Evolutionary conservation across 1,140 invertebrate genomes (phyloP).

Genomic region (Drosophila azteca): DNA sequence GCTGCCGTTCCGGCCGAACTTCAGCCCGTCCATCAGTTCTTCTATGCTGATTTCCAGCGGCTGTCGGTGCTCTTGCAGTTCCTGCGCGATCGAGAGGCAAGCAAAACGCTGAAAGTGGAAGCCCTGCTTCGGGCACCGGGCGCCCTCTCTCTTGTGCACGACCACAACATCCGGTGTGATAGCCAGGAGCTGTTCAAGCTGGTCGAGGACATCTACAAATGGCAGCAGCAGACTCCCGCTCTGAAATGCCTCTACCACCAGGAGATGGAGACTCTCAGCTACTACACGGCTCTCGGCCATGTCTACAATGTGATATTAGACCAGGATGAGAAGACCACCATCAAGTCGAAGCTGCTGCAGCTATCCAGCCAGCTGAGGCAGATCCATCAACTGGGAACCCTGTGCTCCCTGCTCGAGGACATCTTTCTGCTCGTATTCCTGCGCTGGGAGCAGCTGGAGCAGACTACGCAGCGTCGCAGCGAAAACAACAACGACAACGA

Average conservation of each 20-base stretch:
- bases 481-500: conserved; percentile 37
- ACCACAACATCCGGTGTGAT: conserved; percentile 57
- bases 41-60: conserved; percentile 74
- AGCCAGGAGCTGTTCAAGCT: conserved; percentile 47
- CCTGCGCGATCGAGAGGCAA: conserved; percentile 41
- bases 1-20: conserved; percentile 45
- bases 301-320: conserved; percentile 66
- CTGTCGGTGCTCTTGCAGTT: conserved; percentile 60
- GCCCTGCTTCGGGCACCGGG: conserved; percentile 53
- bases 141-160: conserved; percentile 59
- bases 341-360: conserved; percentile 47
- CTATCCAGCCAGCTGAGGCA: conserved; percentile 65
- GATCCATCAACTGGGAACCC: conserved; percentile 55
- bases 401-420: conserved; percentile 71
- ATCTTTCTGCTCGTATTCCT: conserved; percentile 74
- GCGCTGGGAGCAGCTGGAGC: conserved; percentile 74
- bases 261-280: conserved; percentile 63
- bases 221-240: conserved; percentile 62
- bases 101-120: conserved; percentile 61
- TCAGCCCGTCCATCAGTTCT: conserved; percentile 65
- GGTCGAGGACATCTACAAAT: conserved; percentile 57
- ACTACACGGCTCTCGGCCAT: conserved; percentile 56
- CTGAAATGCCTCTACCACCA: conserved; percentile 47
- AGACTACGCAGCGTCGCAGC: conserved; percentile 2
- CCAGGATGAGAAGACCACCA: conserved; percentile 30